Conservation (phyloP, 2,888 invertebrate species). For the Calameuta pallipes region DNA sequence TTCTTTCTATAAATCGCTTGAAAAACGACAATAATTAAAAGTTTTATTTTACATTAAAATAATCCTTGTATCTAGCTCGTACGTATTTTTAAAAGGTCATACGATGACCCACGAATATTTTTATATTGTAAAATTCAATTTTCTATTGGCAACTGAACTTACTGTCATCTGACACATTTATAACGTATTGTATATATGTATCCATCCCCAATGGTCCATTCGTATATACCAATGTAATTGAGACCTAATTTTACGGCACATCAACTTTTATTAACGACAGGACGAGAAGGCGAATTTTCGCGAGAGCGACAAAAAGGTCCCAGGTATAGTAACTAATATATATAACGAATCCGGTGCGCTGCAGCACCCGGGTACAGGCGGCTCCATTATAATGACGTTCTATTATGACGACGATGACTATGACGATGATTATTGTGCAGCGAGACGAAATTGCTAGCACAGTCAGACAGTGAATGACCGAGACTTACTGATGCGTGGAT, state of each 20-base stretch:
- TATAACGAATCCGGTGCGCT: neutral
- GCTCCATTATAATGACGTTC: neutral
- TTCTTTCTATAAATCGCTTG: neutral
- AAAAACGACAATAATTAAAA: neutral
- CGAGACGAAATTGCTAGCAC: neutral
- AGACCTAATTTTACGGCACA: constrained; percentile 63
- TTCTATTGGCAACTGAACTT: constrained; percentile 24
- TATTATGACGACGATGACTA: neutral
- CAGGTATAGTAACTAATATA: neutral
- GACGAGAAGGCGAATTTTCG: constrained; percentile 1
- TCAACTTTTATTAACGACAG: constrained; percentile 60
- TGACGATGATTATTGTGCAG: neutral
- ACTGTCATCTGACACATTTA: neutral
- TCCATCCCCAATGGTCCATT: constrained; percentile 36
- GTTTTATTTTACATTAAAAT: neutral
- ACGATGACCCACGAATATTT: neutral
- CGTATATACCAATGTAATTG: constrained; percentile 40
- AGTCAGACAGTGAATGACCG: constrained; percentile 5
- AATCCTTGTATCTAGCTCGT: too few relatives aligned
- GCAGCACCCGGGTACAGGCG: neutral
- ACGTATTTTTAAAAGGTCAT: too few relatives aligned
- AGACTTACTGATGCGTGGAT: constrained; percentile 52
- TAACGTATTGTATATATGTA: neutral
- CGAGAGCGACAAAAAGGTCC: neutral
- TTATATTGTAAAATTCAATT: neutral